Evolutionary conservation across 2,113 vertebrate genomes (phyloP).

Genomic region (Psittacus erithacus): DNA sequence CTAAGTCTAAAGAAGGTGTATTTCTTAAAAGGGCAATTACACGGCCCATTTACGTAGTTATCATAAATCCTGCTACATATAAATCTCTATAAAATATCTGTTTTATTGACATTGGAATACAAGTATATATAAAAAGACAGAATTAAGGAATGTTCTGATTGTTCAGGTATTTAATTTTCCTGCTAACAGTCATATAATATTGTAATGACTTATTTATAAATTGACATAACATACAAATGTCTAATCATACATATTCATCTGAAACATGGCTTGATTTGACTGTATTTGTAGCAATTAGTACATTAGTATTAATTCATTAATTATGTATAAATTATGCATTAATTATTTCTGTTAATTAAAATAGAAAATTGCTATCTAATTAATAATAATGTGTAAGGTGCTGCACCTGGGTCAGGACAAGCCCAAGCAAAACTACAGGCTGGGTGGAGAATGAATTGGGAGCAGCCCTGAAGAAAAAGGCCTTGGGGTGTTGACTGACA

Average conservation of each 20-base stretch:
- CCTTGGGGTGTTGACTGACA: neutral
- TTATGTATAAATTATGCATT: neutral
- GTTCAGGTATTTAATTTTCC: neutral
- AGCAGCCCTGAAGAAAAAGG: neutral
- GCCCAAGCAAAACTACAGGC: neutral
- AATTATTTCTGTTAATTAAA: neutral
- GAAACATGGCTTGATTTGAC: neutral
- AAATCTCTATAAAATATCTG: neutral
- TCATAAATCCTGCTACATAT: neutral
- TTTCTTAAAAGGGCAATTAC: neutral
- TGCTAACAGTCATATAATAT: neutral
- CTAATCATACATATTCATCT: neutral
- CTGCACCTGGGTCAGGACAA: neutral
- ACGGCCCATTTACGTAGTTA: neutral
- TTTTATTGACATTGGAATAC: neutral
- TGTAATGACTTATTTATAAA: neutral
- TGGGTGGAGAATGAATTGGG: neutral
- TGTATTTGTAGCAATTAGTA: neutral
- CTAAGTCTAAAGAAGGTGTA: neutral
- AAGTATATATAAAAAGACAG: neutral
- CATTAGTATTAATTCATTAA: neutral
- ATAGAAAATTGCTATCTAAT: neutral
- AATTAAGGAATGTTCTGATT: neutral
- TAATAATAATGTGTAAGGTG: neutral
- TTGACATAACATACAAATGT: neutral